phyloP scores from a whole-genome alignment of 2,113 vertebrate genomes.

The pig (Sus scrofa) region DNA sequence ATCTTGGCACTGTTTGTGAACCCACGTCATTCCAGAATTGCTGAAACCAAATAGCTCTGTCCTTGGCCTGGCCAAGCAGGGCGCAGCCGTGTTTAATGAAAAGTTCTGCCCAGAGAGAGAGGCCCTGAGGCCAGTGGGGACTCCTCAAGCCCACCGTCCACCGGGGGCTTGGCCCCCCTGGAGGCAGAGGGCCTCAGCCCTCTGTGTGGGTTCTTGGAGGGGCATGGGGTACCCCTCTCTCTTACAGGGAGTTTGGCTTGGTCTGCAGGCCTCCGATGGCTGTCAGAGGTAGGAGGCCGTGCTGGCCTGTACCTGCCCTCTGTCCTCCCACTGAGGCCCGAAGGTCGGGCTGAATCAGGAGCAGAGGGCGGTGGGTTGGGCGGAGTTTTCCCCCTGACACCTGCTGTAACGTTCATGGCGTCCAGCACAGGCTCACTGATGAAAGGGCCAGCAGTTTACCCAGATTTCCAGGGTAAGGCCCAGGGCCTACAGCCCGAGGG shows the following conservation, averaged over 20 bases:
- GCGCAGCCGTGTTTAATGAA: not conserved
- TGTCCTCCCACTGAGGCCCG: not conserved
- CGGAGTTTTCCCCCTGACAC: not conserved
- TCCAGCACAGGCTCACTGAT: not conserved
- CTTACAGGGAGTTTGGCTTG: not conserved
- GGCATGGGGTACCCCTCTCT: fast-evolving
- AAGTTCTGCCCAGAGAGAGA: not conserved
- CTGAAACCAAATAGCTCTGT: constrained; percentile 52
- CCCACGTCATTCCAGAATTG: not conserved
- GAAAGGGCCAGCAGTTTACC: not conserved
- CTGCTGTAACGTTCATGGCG: not conserved
- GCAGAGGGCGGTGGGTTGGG: not conserved
- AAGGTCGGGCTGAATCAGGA: not conserved
- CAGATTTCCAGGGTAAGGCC: not conserved
- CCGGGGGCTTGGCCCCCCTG: not conserved
- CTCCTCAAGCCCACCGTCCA: not conserved
- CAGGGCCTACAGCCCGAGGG: not conserved
- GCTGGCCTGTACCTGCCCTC: not conserved
- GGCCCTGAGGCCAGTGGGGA: not conserved
- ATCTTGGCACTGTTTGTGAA: constrained; percentile 53
- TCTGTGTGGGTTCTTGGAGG: not conserved
- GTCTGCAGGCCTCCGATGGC: not conserved
- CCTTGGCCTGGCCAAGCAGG: constrained; percentile 36
- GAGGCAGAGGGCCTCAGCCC: not conserved
- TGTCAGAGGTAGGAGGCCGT: not conserved